Evolutionary conservation across 2,113 vertebrate species (phyloP).

Genomic region (Ochotona curzoniae): DNA sequence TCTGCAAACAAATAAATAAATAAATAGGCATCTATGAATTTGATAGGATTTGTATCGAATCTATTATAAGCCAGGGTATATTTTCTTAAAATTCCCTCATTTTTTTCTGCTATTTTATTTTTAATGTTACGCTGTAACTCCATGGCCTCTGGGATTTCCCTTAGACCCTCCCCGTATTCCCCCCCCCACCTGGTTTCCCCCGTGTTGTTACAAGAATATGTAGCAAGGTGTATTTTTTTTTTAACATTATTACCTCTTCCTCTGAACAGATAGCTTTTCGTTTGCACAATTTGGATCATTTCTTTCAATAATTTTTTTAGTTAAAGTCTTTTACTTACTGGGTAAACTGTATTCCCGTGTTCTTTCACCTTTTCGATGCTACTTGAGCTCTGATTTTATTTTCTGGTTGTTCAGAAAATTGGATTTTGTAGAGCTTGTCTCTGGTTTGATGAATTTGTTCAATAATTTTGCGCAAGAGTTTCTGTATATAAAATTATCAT

Average conservation of each 20-base stretch:
- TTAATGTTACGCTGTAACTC: too few species aligned
- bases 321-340: background rate
- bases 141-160: too few species aligned
- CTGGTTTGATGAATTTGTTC: background rate
- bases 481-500: background rate
- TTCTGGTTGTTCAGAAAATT: background rate
- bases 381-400: background rate
- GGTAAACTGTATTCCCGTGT: background rate
- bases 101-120: too few species aligned
- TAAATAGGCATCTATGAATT: background rate
- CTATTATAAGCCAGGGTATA: background rate
- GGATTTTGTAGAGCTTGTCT: background rate
- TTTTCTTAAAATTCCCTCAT: background rate
- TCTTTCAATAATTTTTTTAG: background rate
- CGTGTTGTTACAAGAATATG: too few species aligned
- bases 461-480: background rate
- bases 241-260: background rate
- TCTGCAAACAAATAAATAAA: background rate
- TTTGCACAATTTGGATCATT: background rate
- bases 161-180: too few species aligned
- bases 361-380: conserved; percentile 4
- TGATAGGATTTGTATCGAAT: background rate
- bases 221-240: too few species aligned
- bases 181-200: too few species aligned
- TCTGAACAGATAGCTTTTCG: background rate